Base-by-base conservation (phyloP, 2,888 invertebrate genomes). In the Drosophila infuscata region DNA sequence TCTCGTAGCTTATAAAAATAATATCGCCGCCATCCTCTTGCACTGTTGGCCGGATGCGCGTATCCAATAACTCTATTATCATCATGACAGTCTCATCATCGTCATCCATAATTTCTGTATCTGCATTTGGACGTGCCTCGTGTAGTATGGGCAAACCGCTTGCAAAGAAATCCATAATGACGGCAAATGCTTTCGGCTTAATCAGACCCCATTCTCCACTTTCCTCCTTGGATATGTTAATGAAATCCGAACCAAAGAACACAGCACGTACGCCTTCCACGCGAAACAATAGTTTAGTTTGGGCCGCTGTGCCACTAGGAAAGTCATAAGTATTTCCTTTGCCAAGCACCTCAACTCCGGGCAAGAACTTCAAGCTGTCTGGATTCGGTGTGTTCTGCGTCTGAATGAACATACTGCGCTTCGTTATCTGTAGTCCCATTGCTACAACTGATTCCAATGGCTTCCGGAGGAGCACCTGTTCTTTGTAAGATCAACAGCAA, bases 1-100 rank as follows among this genome's bases (percentile, higher is more conserved):
- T 96, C 88, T 98, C 97, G 91, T 97, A 99, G 66, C 97, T 97
- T 93, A 98, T 96, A 93, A 97, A 99, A 25, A 98, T 95, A 60
- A 99, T 98, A 93, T 99, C 99, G n/a, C 99, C 99, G 41, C 99
- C 99, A 94, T 99, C 99, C 94, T 99, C 99, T 93, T 99, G 99
- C 0, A 99, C 99, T 11, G 99, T 99, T 0, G 99, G 99, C 70
- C 99, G 94, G 87, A 99, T 99, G 90, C 99, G 95, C 0, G 98
- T 98, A 92, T 99, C 99, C 3, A 99, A 94, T 8, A 99, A 94
- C 93, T 99, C 99, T 93, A 99, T 99, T 81, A 99, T 99, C 98
- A 99, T 98, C 93, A 97, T 96, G 0, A 99, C 99, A 63, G 97
- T 97, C 94, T 99, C 99, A 94, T 98, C 98, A 91, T 99, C 99